Conservation (phyloP, 2,797 vertebrate species). For the Falco concolor region DNA sequence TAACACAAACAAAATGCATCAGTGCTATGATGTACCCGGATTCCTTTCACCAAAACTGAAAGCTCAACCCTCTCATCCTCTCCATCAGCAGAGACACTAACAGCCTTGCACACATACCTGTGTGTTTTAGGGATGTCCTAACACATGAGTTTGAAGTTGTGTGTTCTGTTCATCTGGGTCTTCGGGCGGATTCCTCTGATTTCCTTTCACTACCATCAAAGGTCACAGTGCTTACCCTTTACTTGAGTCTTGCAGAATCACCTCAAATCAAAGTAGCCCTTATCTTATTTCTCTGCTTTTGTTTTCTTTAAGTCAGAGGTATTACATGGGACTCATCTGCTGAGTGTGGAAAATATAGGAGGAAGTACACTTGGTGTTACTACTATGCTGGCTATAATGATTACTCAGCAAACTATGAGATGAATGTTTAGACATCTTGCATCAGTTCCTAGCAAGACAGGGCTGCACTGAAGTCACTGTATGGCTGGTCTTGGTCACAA, state of each 20-base stretch:
- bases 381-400: not conserved
- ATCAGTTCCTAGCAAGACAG: not conserved
- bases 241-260: not conserved
- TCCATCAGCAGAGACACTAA: not conserved
- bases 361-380: not conserved
- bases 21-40: not conserved
- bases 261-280: not conserved
- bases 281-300: not conserved
- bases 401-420: not conserved
- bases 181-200: not conserved
- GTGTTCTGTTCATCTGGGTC: not conserved
- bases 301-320: not conserved
- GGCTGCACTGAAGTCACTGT: not conserved
- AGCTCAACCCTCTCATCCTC: not conserved
- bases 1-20: not conserved
- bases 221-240: not conserved
- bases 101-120: rapidly evolving
- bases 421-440: not conserved
- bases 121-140: not conserved
- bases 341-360: not conserved
- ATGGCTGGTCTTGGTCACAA: not conserved
- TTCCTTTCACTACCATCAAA: not conserved
- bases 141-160: not conserved
- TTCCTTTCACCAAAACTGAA: not conserved
- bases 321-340: not conserved